phyloP scores from a whole-genome alignment of 2,797 vertebrate genomes.

The Molossus molossus region DNA sequence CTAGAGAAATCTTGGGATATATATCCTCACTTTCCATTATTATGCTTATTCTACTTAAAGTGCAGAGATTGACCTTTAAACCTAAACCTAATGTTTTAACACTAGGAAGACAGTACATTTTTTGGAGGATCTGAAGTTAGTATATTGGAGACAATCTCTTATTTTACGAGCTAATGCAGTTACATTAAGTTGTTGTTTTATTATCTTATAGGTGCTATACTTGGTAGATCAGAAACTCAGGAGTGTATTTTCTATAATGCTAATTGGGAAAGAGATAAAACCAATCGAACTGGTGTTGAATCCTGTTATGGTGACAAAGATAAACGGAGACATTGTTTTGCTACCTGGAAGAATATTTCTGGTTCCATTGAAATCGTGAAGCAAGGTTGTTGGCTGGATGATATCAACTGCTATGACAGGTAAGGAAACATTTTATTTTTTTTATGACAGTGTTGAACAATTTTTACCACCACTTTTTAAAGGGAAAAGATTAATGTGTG shows the following conservation, averaged over 20 bases:
- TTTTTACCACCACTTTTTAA: neutral
- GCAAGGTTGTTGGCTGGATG: constrained; percentile 99
- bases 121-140: neutral
- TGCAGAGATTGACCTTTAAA: constrained; percentile 23
- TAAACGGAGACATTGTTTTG: constrained; percentile 98
- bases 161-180: constrained; percentile 37
- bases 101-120: constrained; percentile 18
- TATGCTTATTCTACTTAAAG: constrained; percentile 14
- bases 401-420: constrained; percentile 99
- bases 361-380: constrained; percentile 97
- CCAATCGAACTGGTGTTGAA: constrained; percentile 96
- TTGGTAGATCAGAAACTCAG: constrained; percentile 97
- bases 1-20: constrained; percentile 43
- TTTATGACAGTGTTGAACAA: constrained; percentile 41
- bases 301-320: constrained; percentile 96
- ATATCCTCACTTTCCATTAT: neutral
- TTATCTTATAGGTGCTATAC: constrained; percentile 94
- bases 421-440: constrained; percentile 82
- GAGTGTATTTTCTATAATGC: constrained; percentile 98
- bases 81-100: neutral
- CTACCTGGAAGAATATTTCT: constrained; percentile 98
- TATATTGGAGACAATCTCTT: neutral
- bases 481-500: neutral
- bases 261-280: constrained; percentile 98
- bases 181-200: constrained; percentile 67